Evolutionary conservation across 2,113 vertebrate genomes (phyloP).

Genomic region (Syrmaticus mikado): DNA sequence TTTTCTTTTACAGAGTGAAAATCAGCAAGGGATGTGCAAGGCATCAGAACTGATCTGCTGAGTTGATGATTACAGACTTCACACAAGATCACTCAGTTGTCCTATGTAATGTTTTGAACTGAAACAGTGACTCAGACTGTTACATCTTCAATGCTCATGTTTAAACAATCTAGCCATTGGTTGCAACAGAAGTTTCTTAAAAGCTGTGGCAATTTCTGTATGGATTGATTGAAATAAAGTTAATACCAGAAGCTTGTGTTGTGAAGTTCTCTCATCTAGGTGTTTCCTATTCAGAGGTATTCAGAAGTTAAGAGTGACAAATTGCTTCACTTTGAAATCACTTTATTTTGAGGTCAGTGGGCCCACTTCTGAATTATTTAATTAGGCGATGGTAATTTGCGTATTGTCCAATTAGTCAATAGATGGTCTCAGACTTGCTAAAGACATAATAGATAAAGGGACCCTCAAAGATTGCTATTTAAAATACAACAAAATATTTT

Average conservation of each 20-base stretch:
- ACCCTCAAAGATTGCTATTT: not conserved
- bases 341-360: not conserved
- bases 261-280: not conserved
- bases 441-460: not conserved
- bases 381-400: not conserved
- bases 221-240: not conserved
- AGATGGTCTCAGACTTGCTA: not conserved
- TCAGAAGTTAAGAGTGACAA: not conserved
- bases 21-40: not conserved
- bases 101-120: not conserved
- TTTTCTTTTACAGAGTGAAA: slow-evolving; percentile 21
- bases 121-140: too few species aligned
- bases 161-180: not conserved
- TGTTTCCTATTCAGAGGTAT: not conserved
- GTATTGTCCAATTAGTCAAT: not conserved
- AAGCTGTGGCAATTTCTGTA: not conserved
- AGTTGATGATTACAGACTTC: not conserved
- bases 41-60: not conserved
- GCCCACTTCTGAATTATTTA: not conserved
- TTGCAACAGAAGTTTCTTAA: not conserved
- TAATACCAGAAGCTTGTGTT: not conserved
- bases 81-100: not conserved
- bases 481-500: not conserved
- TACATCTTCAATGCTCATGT: not conserved
- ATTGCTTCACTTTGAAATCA: not conserved